These are phyloP conservation scores for Malthinus flaveolus DNA, from an alignment of 2,888 invertebrate genomes.

Conservation along the genomic window DNA sequence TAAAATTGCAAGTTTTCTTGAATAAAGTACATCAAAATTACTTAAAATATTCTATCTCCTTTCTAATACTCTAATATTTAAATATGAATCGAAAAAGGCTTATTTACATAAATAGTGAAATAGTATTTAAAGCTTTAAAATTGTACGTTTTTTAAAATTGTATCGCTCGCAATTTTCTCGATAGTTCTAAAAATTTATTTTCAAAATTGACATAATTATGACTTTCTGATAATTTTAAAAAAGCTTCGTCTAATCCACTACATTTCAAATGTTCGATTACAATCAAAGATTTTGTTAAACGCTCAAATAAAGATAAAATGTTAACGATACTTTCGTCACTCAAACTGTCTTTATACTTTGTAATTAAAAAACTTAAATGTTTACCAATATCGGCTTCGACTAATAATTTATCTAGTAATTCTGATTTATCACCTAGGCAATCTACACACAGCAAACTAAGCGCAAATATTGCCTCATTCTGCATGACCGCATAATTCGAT, in stretches of 20 bases:
- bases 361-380: slow-evolving; percentile 46
- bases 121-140: too few relatives aligned
- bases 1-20: too few relatives aligned
- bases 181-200: slow-evolving; percentile 15
- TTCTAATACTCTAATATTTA: too few relatives aligned
- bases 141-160: too few relatives aligned
- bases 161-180: too few relatives aligned
- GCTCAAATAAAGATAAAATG: slow-evolving; percentile 45
- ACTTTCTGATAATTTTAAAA: slow-evolving; percentile 20
- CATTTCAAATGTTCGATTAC: slow-evolving; percentile 42
- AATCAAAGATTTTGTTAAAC: slow-evolving; percentile 36
- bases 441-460: slow-evolving; percentile 64
- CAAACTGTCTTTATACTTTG: slow-evolving; percentile 49
- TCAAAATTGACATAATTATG: slow-evolving; percentile 16
- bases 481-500: slow-evolving; percentile 85
- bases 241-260: slow-evolving; percentile 32
- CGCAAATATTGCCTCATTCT: slow-evolving; percentile 78
- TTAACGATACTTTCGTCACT: slow-evolving; percentile 47
- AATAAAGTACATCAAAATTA: too few relatives aligned
- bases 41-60: too few relatives aligned
- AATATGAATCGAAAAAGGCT: too few relatives aligned
- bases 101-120: too few relatives aligned
- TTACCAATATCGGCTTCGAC: slow-evolving; percentile 47
- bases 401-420: slow-evolving; percentile 15
- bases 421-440: slow-evolving; percentile 35